These are phyloP conservation scores for Brotula barbata DNA, from an alignment of 2,797 vertebrate species.

Conservation along the genomic window DNA sequence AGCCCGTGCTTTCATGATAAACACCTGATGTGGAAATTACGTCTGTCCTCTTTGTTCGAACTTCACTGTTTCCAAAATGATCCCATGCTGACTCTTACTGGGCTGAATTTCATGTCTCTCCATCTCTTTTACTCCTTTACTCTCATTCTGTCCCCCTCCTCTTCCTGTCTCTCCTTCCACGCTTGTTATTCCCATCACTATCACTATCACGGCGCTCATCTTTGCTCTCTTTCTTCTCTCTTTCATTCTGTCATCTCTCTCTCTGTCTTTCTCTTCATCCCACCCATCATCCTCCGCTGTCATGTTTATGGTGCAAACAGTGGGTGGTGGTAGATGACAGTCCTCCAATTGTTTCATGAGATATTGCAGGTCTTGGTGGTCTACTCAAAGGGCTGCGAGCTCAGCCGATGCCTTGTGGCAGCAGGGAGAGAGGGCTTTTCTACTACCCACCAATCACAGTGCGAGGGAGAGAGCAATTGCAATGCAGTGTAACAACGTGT, in stretches of 20 bases:
- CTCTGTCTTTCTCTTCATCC: too few relatives aligned
- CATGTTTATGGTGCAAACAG: slow-evolving; percentile 41
- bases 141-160: neutral
- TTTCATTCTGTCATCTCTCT: neutral
- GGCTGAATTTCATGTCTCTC: slow-evolving; percentile 16
- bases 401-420: slow-evolving; percentile 27
- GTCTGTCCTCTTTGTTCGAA: slow-evolving; percentile 38
- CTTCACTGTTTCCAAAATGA: slow-evolving; percentile 37
- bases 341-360: slow-evolving; percentile 50
- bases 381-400: slow-evolving; percentile 22
- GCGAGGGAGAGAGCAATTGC: slow-evolving; percentile 3
- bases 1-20: slow-evolving; percentile 35
- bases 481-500: neutral
- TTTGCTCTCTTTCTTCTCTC: neutral
- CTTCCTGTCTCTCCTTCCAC: slow-evolving; percentile 6
- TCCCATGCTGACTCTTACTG: slow-evolving; percentile 24
- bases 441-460: slow-evolving; percentile 13
- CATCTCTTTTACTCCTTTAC: slow-evolving; percentile 18
- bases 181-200: neutral
- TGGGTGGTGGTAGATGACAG: slow-evolving; percentile 32
- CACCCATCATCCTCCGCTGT: slow-evolving; percentile 26
- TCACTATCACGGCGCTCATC: neutral
- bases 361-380: slow-evolving; percentile 31
- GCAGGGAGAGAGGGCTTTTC: slow-evolving; percentile 20
- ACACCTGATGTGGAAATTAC: slow-evolving; percentile 30